Evolutionary conservation across 2,888 invertebrate species (phyloP).

Genomic region (Bombylius major): DNA sequence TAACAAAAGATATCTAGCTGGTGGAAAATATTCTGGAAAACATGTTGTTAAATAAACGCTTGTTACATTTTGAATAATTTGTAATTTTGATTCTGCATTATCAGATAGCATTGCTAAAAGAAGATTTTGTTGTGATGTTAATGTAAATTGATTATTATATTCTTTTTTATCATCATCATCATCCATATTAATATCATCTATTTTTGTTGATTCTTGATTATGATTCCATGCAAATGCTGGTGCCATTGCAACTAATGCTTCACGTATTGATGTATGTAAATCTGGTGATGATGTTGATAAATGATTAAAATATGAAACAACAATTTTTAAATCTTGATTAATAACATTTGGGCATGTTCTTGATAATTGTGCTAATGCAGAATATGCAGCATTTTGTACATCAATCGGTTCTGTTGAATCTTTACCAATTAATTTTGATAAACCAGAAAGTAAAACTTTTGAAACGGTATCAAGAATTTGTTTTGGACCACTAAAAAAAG

Average conservation of each 20-base stretch:
- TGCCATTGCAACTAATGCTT: constrained; percentile 55
- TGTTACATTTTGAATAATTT: constrained; percentile 70
- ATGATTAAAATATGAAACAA: constrained; percentile 32
- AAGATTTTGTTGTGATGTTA: constrained; percentile 34
- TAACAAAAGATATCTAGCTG: constrained; percentile 68
- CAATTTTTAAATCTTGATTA: constrained; percentile 47
- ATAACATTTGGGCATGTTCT: constrained; percentile 44
- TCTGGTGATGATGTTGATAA: constrained; percentile 35
- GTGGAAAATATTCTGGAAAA: constrained; percentile 69
- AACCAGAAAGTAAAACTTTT: constrained; percentile 31
- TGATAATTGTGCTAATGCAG: constrained; percentile 39
- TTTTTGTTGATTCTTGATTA: background rate
- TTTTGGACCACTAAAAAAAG: constrained; percentile 24
- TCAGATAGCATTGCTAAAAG: constrained; percentile 55
- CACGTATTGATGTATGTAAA: constrained; percentile 51
- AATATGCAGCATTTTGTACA: constrained; percentile 40
- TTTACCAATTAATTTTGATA: constrained; percentile 31
- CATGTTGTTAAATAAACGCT: constrained; percentile 70
- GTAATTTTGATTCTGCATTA: constrained; percentile 63
- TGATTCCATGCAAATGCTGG: constrained; percentile 43
- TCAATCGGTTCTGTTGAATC: constrained; percentile 31
- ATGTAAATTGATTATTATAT: constrained; percentile 27
- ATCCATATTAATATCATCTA: background rate
- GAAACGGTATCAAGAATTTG: constrained; percentile 32
- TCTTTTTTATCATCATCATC: constrained; percentile 11